Percentiles rank a stretch among this genome's conserved stretches.
Evolutionary conservation across 2,888 invertebrate genomes (phyloP).

Genomic region (Drosophila greeni): DNA sequence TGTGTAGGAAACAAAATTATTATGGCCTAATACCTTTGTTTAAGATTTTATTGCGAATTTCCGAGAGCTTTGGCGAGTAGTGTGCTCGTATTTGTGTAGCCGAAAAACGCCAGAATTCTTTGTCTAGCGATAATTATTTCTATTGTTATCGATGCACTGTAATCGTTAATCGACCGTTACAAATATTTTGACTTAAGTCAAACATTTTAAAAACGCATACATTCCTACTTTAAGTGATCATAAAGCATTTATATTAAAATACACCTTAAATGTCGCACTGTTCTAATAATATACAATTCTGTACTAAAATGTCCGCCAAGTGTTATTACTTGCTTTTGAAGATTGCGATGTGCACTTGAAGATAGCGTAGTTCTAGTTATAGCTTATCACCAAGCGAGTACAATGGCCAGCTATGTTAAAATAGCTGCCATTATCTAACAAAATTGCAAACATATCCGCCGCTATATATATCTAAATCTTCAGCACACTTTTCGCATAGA

Average conservation of each 20-base stretch:
- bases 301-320: neutral
- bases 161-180: conserved; percentile 1
- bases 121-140: neutral
- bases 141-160: neutral
- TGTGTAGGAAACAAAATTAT: neutral
- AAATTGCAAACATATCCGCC: neutral
- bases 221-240: neutral
- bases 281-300: neutral
- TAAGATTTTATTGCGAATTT: conserved; percentile 29
- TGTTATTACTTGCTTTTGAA: neutral
- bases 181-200: neutral
- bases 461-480: conserved; percentile 11
- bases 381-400: conserved; percentile 1
- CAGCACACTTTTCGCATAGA: conserved; percentile 16
- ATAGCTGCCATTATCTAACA: neutral
- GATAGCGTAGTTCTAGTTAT: neutral
- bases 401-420: neutral
- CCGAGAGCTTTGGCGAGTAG: conserved; percentile 14
- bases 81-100: conserved; percentile 8
- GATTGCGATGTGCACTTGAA: conserved; percentile 15
- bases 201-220: neutral
- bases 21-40: conserved; percentile 27
- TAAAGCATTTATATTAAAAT: neutral
- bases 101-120: conserved; percentile 4
- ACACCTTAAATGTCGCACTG: too few relatives aligned